Evolutionary conservation across 2,888 invertebrate species (phyloP), one percentile per base, ranked within the genome.

Genomic region (Trypoxylon attenuatum): DNA sequence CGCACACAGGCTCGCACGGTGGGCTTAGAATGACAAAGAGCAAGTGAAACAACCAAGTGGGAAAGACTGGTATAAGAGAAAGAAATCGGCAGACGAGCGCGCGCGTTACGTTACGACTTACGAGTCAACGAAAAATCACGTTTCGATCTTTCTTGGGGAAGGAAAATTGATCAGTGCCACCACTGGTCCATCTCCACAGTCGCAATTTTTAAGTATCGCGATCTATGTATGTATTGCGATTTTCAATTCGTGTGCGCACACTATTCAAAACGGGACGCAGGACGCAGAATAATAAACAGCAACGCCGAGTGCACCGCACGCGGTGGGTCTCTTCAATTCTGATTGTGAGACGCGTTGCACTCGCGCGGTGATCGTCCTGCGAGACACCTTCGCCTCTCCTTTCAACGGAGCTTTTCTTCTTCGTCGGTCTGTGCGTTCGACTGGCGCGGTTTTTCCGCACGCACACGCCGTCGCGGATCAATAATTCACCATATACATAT

Each of bases 401-500:
- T 52, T 38, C 51, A 42, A 43, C 25, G 47, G n/a, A n/a, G n/a
- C 23, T 25, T 25, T 22, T 52, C 25, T 25, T n/a, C n/a, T 21
- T 15, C 19, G 29, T 52, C 58, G 57, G 22, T 13, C 43, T 42
- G 45, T 51, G 38, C 21, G 33, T 46, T 33, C 33, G 33, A 55
- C 57, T 53, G 46, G 67, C 60, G 66, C 74, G 76, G 77, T 70
- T 77, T 81, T 82, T 82, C 78, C 76, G 62, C 77, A 69, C 74
- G 67, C 76, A 78, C 80, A 79, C 82, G 77, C 76, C 80, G 79
- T 73, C 68, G 67, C 71, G 77, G 82, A 83, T 82, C 82, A 80
- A 82, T 83, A 83, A 83, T 83, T 82, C 81, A 82, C 81, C 81
- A 81, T 78, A 79, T n/a, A n/a, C n/a, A n/a, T n/a, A n/a, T n/a